Base-by-base conservation (phyloP, 2,888 invertebrate genomes). In the Drosophila sordidula region DNA sequence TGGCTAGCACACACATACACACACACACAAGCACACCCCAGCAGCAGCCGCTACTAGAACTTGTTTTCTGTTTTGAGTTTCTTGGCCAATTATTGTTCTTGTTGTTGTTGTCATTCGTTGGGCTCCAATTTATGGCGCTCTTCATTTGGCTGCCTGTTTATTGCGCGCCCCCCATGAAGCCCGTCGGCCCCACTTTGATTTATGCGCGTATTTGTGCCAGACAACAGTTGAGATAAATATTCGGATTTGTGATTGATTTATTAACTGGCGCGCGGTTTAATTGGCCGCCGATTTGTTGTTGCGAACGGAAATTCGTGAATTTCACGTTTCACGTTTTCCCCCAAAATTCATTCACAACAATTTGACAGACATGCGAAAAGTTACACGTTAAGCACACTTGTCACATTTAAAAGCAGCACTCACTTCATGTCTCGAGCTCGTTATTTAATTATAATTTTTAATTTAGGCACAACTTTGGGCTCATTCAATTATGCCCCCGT, bases 191-290 rank as follows among this genome's bases (percentile, higher is more conserved):
- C n/a, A 16, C 46, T 38, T 57, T 71, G 54, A 75, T 77, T 66
- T 69, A 67, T 66, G 75, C 63, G 29, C 56, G 34, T 67, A 57
- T 47, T 39, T 56, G 63, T 63, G 69, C 70, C 69, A 52, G 52
- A 44, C 68, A 65, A 52, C 61, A 72, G 58, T 58, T 67, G 80
- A 81, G 77, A 78, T 74, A 82, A 77, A 82, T 80, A 84, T 70
- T 49, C 63, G 63, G 70, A 65, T 70, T 79, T 83, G 16, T 78
- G 82, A 83, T 85, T 85, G 85, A 83, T 83, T 83, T 85, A 82
- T 85, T 80, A 68, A 72, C 74, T 70, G 58, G 65, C 64, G 50
- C 78, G 68, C 63, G 12, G 44, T 74, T 81, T 70, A 84, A 76
- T 84, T 80, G 76, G 66, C 70, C 63, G 52, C 42, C 59, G 22